Base-by-base conservation (phyloP, 2,797 vertebrate species). In the Macrochelys suwanniensis region DNA sequence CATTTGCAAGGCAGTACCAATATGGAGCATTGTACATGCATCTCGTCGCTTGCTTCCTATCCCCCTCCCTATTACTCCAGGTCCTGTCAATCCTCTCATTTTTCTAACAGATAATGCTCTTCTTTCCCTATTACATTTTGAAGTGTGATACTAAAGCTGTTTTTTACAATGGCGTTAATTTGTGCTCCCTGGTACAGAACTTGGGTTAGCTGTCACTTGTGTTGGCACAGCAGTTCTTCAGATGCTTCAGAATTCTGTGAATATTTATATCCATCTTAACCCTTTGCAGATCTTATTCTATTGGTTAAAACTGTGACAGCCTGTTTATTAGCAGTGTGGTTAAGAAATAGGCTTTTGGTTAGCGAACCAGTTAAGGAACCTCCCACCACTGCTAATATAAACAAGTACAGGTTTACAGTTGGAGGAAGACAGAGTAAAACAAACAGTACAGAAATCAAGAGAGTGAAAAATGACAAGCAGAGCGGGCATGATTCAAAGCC, bases 301-400 rank as follows among this genome's bases (percentile, higher is more conserved):
- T 74, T 59, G 50, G 82, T 45, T 65, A 82, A 17, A 91, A 92
- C 28, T 19, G 59, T 85, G 37, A 2, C 49, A 65, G 57, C 23
- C 87, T 95, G 16, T 95, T 94, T 95, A 93, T 93, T 80, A 93
- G 76, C 53, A 87, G 28, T 87, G 92, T 54, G n/a, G 50, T 61
- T 88, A 6, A 85, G 51, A 88, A 85, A 25, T 21, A 80, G 84
- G 26, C 42, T 82, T 85, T 93, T 37, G 85, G 77, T 77, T 96
- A 87, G 37, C 25, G 81, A 88, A 51, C 92, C 1, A 1, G 65
- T 42, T 42, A 23, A 23, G 65, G 65, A 71, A 71, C 65, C 50
- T n/a, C 86, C 94, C 90, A 65, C 57, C 8, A 33, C 65, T 59
- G 84, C n/a, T 47, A 92, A 74, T 3, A 19, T 15, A 65, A n/a